These are phyloP conservation scores for Callinectes sapidus DNA, from an alignment of 2,888 invertebrate genomes.

Conservation along the genomic window DNA sequence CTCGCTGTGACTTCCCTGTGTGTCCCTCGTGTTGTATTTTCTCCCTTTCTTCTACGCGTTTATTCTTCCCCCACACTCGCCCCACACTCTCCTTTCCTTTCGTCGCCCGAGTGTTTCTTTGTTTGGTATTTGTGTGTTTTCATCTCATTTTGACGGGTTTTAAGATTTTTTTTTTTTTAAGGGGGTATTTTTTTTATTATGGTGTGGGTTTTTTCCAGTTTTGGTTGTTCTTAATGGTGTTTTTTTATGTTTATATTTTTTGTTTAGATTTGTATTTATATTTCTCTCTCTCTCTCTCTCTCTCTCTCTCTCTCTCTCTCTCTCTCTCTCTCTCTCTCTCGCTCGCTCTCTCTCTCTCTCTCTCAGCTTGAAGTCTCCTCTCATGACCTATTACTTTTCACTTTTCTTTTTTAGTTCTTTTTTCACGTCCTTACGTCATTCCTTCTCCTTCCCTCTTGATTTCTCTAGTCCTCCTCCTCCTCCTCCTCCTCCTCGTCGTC, in stretches of 20 bases:
- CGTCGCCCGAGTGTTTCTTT: not conserved
- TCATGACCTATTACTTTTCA: not conserved
- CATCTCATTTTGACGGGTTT: no score
- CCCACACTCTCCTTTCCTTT: not conserved
- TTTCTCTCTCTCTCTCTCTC: not conserved
- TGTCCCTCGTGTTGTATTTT: not conserved
- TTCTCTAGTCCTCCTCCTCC: no score
- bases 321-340: not conserved
- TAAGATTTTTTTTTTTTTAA: not conserved
- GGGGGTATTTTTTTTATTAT: not conserved
- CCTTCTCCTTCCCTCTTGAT: no score
- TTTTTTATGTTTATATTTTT: not conserved
- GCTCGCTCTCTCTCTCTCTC: not conserved
- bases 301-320: not conserved
- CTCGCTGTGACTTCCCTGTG: not conserved
- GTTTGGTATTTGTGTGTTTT: not conserved
- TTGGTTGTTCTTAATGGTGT: not conserved
- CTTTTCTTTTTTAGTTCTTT: not conserved
- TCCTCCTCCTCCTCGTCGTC: no score
- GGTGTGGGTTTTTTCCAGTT: not conserved
- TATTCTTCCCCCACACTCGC: not conserved
- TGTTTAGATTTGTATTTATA: no score
- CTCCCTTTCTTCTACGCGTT: constrained; percentile 13
- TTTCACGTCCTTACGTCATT: not conserved
- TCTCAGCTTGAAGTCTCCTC: not conserved